A percentile compares a stretch with the other conserved stretches of the same genome.
Evolutionary conservation across 2,113 vertebrate species (phyloP).

Genomic region (Oreochromis tanganicae): DNA sequence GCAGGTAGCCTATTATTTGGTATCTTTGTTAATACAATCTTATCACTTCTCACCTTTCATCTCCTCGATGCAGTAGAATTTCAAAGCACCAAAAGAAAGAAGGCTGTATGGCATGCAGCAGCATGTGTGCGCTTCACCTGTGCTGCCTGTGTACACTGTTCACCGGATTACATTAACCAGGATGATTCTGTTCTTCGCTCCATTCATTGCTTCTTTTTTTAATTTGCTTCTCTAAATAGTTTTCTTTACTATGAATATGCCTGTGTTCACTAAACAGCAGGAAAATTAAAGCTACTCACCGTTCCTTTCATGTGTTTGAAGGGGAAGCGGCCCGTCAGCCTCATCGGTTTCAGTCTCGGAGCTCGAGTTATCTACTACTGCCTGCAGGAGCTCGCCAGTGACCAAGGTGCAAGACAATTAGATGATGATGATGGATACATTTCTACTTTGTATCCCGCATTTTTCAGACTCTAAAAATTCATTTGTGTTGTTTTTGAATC

Average conservation of each 20-base stretch:
- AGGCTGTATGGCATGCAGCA: neutral
- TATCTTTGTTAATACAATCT: neutral
- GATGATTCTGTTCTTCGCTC: neutral
- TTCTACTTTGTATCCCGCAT: neutral
- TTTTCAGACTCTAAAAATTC: neutral
- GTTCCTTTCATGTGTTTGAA: conserved; percentile 41
- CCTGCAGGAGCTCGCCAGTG: conserved; percentile 89
- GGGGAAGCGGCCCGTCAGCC: conserved; percentile 89
- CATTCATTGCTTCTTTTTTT: neutral
- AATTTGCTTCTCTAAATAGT: neutral
- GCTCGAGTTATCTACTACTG: conserved; percentile 98
- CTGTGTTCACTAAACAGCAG: neutral
- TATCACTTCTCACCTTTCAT: neutral
- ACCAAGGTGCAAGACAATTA: conserved; percentile 74
- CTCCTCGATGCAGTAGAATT: neutral
- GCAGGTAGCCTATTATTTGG: conserved; percentile 74
- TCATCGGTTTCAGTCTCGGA: conserved; percentile 95
- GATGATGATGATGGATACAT: neutral
- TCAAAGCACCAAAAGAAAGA: neutral
- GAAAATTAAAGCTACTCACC: neutral
- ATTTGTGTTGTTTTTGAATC: neutral
- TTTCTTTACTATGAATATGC: neutral
- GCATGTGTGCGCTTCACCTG: neutral
- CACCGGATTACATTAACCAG: neutral
- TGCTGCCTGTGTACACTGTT: neutral